Evolutionary conservation across 2,888 invertebrate genomes (phyloP).

Genomic region (Herminia tarsipennalis): DNA sequence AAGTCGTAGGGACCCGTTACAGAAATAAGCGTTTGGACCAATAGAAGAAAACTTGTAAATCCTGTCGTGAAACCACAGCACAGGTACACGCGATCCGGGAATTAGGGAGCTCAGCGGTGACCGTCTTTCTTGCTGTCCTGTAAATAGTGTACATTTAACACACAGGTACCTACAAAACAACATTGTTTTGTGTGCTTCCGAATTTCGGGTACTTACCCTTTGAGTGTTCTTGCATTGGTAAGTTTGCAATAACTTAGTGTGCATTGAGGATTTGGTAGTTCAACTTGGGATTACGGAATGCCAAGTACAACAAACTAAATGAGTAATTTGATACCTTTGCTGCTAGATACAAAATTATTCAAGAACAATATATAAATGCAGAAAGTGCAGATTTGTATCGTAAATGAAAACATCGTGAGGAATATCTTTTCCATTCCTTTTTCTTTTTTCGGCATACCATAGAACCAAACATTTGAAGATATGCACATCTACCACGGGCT

Average conservation of each 20-base stretch:
- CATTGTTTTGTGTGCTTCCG: slow-evolving; percentile 39
- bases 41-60: slow-evolving; percentile 81
- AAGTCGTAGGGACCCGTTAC: slow-evolving; percentile 57
- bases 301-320: too few species aligned
- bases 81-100: slow-evolving; percentile 61
- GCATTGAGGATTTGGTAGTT: slow-evolving; percentile 4
- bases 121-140: slow-evolving; percentile 51
- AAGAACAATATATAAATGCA: too few species aligned
- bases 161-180: slow-evolving; percentile 41
- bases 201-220: slow-evolving; percentile 24
- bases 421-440: too few species aligned
- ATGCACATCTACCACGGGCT: too few species aligned
- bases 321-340: too few species aligned
- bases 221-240: slow-evolving; percentile 29
- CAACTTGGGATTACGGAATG: too few species aligned
- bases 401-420: too few species aligned
- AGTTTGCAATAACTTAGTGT: slow-evolving; percentile 15
- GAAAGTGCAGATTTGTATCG: too few species aligned
- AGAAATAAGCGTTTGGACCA: slow-evolving; percentile 72
- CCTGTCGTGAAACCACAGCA: slow-evolving; percentile 69
- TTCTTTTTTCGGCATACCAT: too few species aligned
- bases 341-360: too few species aligned
- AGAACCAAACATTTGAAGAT: too few species aligned
- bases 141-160: slow-evolving; percentile 55
- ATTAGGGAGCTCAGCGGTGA: slow-evolving; percentile 53